Base-by-base conservation (phyloP, 2,888 invertebrate genomes). In the Eupithecia vulgata region DNA sequence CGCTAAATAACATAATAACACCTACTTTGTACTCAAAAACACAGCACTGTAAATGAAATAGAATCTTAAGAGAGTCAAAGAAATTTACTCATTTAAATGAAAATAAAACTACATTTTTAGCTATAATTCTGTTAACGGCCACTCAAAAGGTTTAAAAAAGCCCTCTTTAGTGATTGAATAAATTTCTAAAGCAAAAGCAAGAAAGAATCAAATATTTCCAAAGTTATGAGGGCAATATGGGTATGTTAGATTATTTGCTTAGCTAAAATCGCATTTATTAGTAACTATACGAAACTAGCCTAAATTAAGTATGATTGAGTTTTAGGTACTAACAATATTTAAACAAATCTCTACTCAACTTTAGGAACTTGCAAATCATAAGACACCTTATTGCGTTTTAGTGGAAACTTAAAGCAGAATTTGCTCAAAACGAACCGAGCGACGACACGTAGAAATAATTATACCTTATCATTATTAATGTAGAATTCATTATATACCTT, bases 401-500 rank as follows among this genome's bases (percentile, higher is more conserved):
- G n/a, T 35, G 10, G 25, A 64, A 37, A 5, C 15, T 15, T 59
- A 59, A 66, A 68, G 48, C 65, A 68, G 75, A 78, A 73, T 70
- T 81, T 82, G 85, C 83, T 85, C 82, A 84, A 81, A 78, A 80
- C 70, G 40, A 35, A 64, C 77, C 80, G 76, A 79, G 80, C 81
- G 83, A 82, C 83, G 86, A 79, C 84, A 81, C 80, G 76, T 78
- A 75, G 77, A 75, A 75, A 82, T 75, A 79, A 81, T 85, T 86
- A 86, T 82, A 83, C 86, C 87, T 84, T 84, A 86, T 84, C 84
- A 83, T 87, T 87, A 88, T 78, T 89, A 82, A 67, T 84, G 88
- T 91, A 64, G 62, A 64, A 37, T n/a, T 64, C 37, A 91, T 89
- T 87, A 87, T 80, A 90, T 87, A 88, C 88, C 87, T 89, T 90